phyloP scores from a whole-genome alignment of 2,888 invertebrate genomes.

The Rhamnusium bicolor region DNA sequence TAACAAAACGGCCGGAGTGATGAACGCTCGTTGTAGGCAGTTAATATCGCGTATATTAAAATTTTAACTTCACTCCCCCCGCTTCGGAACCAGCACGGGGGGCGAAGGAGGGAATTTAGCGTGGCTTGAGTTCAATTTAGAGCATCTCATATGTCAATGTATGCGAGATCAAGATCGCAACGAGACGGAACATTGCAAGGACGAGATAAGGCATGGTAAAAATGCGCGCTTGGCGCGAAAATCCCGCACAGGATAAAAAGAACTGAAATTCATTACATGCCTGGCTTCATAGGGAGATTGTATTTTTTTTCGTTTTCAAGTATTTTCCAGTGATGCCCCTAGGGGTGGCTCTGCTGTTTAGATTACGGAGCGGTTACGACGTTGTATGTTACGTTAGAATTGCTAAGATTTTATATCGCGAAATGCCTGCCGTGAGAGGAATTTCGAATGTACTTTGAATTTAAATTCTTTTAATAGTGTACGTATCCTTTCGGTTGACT shows the following conservation, averaged over 20 bases:
- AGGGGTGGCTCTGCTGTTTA: constrained; percentile 56
- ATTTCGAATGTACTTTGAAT: constrained; percentile 45
- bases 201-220: constrained; percentile 51
- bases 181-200: constrained; percentile 59
- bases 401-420: constrained; percentile 47
- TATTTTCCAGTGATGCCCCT: constrained; percentile 61
- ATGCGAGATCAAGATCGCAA: constrained; percentile 59
- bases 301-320: constrained; percentile 67
- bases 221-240: constrained; percentile 51
- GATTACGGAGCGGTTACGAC: constrained; percentile 52
- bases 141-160: constrained; percentile 66
- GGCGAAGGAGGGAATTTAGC: constrained; percentile 48
- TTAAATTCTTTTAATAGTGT: constrained; percentile 46
- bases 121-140: constrained; percentile 59
- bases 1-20: constrained; percentile 34
- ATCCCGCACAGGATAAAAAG: constrained; percentile 62
- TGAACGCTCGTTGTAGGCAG: constrained; percentile 41
- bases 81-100: background rate
- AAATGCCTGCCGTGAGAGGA: constrained; percentile 44
- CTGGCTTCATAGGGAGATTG: constrained; percentile 70
- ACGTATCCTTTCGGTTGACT: constrained; percentile 17
- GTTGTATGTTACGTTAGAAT: constrained; percentile 45
- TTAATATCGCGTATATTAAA: constrained; percentile 65
- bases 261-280: constrained; percentile 70
- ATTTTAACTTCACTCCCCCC: constrained; percentile 59